Base-by-base conservation (phyloP, 2,113 vertebrate genomes). In the Andinoacara biseriatus region DNA sequence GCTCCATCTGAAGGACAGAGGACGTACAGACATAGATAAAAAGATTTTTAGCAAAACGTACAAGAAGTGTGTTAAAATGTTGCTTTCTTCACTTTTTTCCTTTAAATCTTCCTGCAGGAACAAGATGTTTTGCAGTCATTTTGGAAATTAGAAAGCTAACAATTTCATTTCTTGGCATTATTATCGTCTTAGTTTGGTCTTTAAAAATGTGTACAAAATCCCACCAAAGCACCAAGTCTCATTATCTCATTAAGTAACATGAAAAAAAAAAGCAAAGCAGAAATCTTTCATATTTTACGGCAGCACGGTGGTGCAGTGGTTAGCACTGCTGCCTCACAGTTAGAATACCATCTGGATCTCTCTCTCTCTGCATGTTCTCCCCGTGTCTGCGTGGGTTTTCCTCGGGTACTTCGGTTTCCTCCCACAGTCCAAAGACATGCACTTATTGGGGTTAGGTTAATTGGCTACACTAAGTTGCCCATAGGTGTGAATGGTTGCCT, bases 1-100 rank as follows among this genome's bases (percentile, higher is more conserved):
- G 95, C 95, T 17, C 96, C 93, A 85, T 94, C 97, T 99, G 60
- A 3, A 15, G 60, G 67, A 76, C 5, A 78, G 10, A 43, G 20
- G 6, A 52, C 1, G 26, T 6, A 31, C 2, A 52, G 65, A 54
- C 31, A 49, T 17, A 43, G 13, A 29, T 5, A 14, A 13, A 46
- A 8, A 29, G 10, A 69, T 69, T 69, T 52, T 69, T 40, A 69
- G 43, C 24, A 11, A 69, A 31, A 69, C 15, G 11, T 5, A 20
- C 15, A 29, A 69, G 26, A 1, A 52, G 15, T 18, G 14, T 8
- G 0, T 17, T 0, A 43, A 43, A 43, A 43, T 43, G 11, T 13
- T 43, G 11, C 40, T 43, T 14, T 65, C 63, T 49, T 46, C 35
- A 38, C 9, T 46, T 10, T 13, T 43, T 43, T 43, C 18, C 24